Evolutionary conservation across 2,113 vertebrate species (phyloP), one percentile per base, ranked within the genome.

Genomic region (Hippolais icterina): DNA sequence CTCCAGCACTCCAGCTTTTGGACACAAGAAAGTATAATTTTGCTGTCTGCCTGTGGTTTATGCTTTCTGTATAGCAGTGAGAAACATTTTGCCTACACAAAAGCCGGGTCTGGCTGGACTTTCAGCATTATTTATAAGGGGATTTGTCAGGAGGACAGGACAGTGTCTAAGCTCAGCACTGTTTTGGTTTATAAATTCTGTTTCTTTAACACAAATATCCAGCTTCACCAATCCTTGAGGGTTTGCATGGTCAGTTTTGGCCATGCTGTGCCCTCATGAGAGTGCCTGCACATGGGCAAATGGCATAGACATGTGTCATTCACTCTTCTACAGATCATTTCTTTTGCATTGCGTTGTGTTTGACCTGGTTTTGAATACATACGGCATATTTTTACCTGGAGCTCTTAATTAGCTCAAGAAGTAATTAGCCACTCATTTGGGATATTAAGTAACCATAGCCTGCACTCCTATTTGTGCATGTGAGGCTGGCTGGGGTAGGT

Each of bases 371-470:
- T 83, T 93, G 20, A 78, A 91, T 1, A 4, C 47, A 44, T 2
- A 0, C 85, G 64, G 74, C 42, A 71, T 95, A 52, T 88, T 95
- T 97, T 92, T 88, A 88, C 71, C 24, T 63, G 35, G 46, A 39
- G 37, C 33, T 52, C 31, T 35, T 75, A 94, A 95, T 83, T 74
- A 91, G 50, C 72, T 95, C 75, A 75, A 86, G 79, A 86, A 92
- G 44, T 75, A 90, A 94, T 97, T 96, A 96, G 82, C 47, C 64
- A 70, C 42, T 83, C 47, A 60, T 92, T 93, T 80, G 82, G 47
- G 52, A 52, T 75, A 49, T 95, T 86, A 91, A 88, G 70, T 85
- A 96, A 95, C 59, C 78, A n/a, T 53, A 95, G 52, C 63, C 54
- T 54, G 47, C 42, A 16, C 82, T 88, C 59, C 54, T 80, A 35